Conservation (phyloP, 2,797 vertebrate species). For the Etheostoma nigrum region DNA sequence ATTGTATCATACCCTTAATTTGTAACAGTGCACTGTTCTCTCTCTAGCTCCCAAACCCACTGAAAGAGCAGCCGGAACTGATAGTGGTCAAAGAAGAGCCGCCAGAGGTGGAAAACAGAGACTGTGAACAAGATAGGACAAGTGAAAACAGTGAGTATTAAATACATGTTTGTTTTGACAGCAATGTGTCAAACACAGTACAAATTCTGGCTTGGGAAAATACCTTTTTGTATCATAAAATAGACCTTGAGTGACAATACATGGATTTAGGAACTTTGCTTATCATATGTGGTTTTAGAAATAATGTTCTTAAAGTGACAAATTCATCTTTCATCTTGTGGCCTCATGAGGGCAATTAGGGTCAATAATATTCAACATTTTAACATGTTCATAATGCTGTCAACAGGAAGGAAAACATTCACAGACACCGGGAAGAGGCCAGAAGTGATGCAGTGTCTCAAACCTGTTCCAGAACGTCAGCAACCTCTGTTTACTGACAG, state of each 20-base stretch:
- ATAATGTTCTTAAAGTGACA: not conserved
- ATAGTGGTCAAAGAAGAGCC: constrained; percentile 81
- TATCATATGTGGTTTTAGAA: not conserved
- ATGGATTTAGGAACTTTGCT: not conserved
- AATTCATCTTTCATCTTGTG: no score
- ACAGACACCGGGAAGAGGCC: constrained; percentile 45
- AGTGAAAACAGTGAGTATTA: constrained; percentile 71
- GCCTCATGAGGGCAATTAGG: not conserved
- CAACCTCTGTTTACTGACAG: constrained; percentile 54
- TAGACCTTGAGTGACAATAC: not conserved
- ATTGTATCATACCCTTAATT: not conserved
- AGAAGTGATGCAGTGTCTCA: constrained; percentile 48
- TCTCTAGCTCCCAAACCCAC: constrained; percentile 52
- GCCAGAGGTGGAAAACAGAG: constrained; percentile 59
- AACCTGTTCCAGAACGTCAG: constrained; percentile 46
- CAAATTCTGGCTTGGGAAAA: no score
- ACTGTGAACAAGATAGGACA: constrained; percentile 26
- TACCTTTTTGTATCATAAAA: no score
- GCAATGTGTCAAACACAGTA: no score
- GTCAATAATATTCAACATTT: not conserved
- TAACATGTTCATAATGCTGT: constrained; percentile 18
- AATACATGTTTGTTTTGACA: not conserved
- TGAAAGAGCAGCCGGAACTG: constrained; percentile 57
- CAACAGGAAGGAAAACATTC: constrained; percentile 62
- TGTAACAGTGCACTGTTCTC: not conserved